phyloP scores from a whole-genome alignment of 2,888 invertebrate species.

The Apamea sordens region DNA sequence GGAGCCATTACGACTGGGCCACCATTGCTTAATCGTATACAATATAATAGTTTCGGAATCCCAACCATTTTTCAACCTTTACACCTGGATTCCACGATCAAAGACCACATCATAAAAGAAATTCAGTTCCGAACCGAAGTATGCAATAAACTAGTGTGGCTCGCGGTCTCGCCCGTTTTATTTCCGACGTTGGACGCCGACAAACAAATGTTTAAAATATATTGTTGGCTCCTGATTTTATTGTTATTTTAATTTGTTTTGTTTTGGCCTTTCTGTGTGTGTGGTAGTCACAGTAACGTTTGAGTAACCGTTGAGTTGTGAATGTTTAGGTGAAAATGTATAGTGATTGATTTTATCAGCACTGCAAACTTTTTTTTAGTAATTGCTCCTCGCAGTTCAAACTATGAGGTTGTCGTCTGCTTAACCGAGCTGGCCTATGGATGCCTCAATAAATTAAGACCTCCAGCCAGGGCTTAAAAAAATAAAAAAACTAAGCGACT shows the following conservation, averaged over 20 bases:
- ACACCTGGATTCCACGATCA: conserved; percentile 48
- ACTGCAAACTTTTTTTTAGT: too few species aligned
- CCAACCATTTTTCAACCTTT: not conserved
- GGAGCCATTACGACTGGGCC: not conserved
- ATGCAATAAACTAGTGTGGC: conserved; percentile 47
- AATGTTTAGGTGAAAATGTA: too few species aligned
- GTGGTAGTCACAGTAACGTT: conserved; percentile 4
- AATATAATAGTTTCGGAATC: not conserved
- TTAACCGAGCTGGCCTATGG: too few species aligned
- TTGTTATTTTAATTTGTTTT: conserved; percentile 42
- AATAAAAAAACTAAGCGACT: too few species aligned
- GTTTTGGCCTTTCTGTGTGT: conserved; percentile 31
- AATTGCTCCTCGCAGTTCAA: too few species aligned
- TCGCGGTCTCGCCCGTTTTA: conserved; percentile 53
- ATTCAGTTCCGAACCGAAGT: conserved; percentile 45
- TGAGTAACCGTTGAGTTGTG: conserved; percentile 4
- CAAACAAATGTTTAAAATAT: conserved; percentile 58
- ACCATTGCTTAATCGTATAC: not conserved
- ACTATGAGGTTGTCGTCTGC: too few species aligned
- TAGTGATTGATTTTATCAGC: too few species aligned
- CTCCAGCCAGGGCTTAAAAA: too few species aligned
- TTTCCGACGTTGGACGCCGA: conserved; percentile 39
- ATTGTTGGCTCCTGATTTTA: conserved; percentile 47
- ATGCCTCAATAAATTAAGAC: too few species aligned
- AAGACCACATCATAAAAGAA: conserved; percentile 50